Conservation (phyloP, 2,888 invertebrate genomes). For the Dione vanillae region DNA sequence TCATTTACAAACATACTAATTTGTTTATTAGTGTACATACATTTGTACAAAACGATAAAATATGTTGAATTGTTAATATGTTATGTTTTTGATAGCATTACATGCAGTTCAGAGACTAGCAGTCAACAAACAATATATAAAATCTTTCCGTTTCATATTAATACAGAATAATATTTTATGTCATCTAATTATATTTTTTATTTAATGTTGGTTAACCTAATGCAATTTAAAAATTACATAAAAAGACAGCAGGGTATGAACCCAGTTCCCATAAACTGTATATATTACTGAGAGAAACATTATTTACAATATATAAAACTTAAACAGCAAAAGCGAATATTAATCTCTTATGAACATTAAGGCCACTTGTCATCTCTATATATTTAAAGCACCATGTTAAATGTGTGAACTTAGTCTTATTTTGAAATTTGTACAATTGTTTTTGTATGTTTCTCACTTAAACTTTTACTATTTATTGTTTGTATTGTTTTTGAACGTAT, state of each 20-base stretch:
- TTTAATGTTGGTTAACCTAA: conserved; percentile 61
- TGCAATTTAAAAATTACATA: conserved; percentile 47
- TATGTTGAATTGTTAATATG: conserved; percentile 73
- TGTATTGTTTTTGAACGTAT: conserved; percentile 51
- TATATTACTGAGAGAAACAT: conserved; percentile 50
- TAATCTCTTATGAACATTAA: conserved; percentile 59
- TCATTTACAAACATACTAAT: conserved; percentile 77
- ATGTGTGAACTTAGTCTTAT: conserved; percentile 27
- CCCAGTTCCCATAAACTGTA: neutral
- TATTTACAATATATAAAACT: conserved; percentile 73
- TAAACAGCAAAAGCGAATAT: conserved; percentile 54
- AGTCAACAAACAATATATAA: conserved; percentile 65
- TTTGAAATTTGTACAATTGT: conserved; percentile 8
- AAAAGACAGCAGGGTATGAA: conserved; percentile 24
- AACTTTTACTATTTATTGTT: conserved; percentile 25
- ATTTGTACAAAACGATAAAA: conserved; percentile 74
- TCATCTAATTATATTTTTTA: conserved; percentile 38
- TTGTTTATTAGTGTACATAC: conserved; percentile 72
- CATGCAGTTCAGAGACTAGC: conserved; percentile 79
- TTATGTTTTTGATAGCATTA: conserved; percentile 70
- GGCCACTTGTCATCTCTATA: conserved; percentile 65
- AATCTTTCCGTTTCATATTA: conserved; percentile 62
- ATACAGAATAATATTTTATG: conserved; percentile 49
- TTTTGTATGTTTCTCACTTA: neutral
- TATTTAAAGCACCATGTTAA: conserved; percentile 60